phyloP scores from a whole-genome alignment of 2,888 invertebrate genomes.

The Nomada hirtipes region DNA sequence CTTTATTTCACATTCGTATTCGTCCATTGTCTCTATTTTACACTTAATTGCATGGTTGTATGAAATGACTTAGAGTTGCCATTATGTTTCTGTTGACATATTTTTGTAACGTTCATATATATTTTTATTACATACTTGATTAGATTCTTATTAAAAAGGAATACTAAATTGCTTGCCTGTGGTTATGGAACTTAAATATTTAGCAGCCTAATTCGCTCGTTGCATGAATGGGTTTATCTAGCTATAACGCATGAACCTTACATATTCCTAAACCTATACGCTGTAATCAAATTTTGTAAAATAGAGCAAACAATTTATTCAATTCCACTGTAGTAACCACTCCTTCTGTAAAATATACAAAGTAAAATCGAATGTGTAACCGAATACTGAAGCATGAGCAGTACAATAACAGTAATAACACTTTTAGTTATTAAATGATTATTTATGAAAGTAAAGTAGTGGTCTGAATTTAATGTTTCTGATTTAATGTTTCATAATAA shows the following conservation, averaged over 20 bases:
- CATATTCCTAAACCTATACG: slow-evolving; percentile 13
- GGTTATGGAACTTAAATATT: slow-evolving; percentile 69
- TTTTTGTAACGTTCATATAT: slow-evolving; percentile 51
- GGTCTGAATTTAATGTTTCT: slow-evolving; percentile 27
- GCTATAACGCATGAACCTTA: slow-evolving; percentile 32
- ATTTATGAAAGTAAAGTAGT: slow-evolving; percentile 17
- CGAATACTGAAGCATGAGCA: slow-evolving; percentile 39
- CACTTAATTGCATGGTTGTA: slow-evolving; percentile 55
- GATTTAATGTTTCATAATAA: slow-evolving; percentile 31
- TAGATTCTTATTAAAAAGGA: slow-evolving; percentile 52
- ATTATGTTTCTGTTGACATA: slow-evolving; percentile 66
- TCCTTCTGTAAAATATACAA: slow-evolving; percentile 1
- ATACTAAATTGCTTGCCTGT: slow-evolving; percentile 68
- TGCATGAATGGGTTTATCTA: slow-evolving; percentile 67
- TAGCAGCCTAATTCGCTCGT: slow-evolving; percentile 79
- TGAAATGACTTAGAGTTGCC: slow-evolving; percentile 62
- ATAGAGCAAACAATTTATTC: not conserved
- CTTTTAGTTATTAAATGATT: slow-evolving; percentile 19
- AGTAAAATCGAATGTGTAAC: slow-evolving; percentile 24
- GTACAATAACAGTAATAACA: slow-evolving; percentile 10
- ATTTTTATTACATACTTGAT: slow-evolving; percentile 54
- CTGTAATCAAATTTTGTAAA: slow-evolving; percentile 18
- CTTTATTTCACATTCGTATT: slow-evolving; percentile 13
- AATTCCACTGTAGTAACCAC: not conserved
- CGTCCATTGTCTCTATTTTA: slow-evolving; percentile 6